These are phyloP conservation scores for Chiloscyllium punctatum DNA, from an alignment of 2,797 vertebrate genomes.

Conservation along the genomic window DNA sequence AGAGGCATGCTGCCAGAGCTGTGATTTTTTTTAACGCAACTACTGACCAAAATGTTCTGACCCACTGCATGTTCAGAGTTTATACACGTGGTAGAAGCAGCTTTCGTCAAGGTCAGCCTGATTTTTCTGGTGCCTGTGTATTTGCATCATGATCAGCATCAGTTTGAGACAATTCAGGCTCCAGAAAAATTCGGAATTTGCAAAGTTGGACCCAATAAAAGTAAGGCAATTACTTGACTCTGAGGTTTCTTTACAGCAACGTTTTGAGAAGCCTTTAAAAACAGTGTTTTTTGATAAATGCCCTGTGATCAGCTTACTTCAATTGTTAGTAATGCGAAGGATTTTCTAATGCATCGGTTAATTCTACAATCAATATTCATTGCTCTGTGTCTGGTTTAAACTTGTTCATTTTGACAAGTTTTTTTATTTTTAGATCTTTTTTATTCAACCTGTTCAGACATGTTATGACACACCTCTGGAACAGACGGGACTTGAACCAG, in stretches of 20 bases:
- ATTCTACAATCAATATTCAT: neutral
- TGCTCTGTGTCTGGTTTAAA: neutral
- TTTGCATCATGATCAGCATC: neutral
- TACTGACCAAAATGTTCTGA: slow-evolving; percentile 8
- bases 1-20: neutral
- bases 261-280: neutral
- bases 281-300: neutral
- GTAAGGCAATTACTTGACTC: neutral
- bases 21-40: neutral
- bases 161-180: neutral
- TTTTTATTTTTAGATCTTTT: too few relatives aligned
- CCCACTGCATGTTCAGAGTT: neutral
- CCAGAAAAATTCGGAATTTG: neutral
- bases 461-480: neutral
- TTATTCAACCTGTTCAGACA: too few relatives aligned
- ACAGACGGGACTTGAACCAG: neutral
- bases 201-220: neutral
- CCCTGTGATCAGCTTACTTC: neutral
- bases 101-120: neutral
- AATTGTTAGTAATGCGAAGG: neutral
- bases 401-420: neutral
- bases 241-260: neutral
- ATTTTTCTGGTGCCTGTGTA: neutral
- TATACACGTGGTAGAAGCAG: neutral
- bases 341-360: neutral